Base-by-base conservation (phyloP, 2,888 invertebrate genomes). In the Congeria kusceri region DNA sequence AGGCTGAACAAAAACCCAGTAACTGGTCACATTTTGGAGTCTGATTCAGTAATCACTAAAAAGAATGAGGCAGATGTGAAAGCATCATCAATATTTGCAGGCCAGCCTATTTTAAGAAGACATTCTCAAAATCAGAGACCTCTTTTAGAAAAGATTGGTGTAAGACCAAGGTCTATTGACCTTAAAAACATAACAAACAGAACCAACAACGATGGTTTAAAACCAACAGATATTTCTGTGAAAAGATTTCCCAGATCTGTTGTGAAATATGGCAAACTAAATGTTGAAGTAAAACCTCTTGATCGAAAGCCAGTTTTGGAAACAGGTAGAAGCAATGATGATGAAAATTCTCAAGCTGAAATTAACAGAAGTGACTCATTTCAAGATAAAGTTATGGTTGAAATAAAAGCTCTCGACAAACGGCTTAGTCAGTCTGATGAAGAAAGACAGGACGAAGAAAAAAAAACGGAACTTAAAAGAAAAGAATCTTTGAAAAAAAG, bases 331-430 rank as follows among this genome's bases (percentile, higher is more conserved):
- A 53, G 5, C 25, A 20, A 20, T 23, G 32, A 62, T 29, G 70
- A 62, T 25, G 53, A 53, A 23, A 20, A 65, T 28, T n/a, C n/a
- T 49, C 13, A 23, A 25, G 58, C 13, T 23, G 65, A 53, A 27
- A n/a, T 47, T 15, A 70, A 56, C 53, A 70, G 70, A 61, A 25
- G 18, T 13, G 57, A 64, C 46, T 71, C 64, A 0, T 57, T 56
- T 9, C 65, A 66, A 32, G 47, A 49, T 58, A 73, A 59, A 59
- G 61, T 80, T 5, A 49, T 39, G 28, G 57, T 80, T 23, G 69
- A 80, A 66, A 47, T 83, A 3, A 76, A 79, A 46, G 59, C 83
- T 32, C 44, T 79, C 20, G 75, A 79, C 23, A 69, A 79, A 56
- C 69, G 74, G 46, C 61, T 63, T 23, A 61, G 59, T 9, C 27